Percentiles rank a stretch among this genome's conserved stretches.
Evolutionary conservation across 1,140 invertebrate genomes (phyloP).

Genomic region (Helicoverpa zea): DNA sequence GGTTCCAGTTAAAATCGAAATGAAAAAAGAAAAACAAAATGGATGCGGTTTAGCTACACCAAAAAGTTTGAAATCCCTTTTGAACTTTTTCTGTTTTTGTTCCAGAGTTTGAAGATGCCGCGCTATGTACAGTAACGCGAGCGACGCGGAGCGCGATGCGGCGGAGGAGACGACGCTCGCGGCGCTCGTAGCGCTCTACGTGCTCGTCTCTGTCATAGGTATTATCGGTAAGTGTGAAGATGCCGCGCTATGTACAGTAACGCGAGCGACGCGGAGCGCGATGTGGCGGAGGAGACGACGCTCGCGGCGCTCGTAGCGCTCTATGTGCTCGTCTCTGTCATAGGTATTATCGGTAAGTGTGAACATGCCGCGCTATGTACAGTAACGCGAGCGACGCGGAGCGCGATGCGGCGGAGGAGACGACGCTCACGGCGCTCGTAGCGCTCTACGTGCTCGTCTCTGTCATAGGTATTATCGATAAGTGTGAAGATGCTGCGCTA

Average conservation of each 20-base stretch:
- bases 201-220: constrained; percentile 79
- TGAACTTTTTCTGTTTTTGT: not conserved
- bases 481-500: constrained; percentile 22
- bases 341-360: too few relatives aligned
- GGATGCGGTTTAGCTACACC: too few relatives aligned
- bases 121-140: constrained; percentile 78
- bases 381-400: constrained; percentile 67
- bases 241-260: not conserved
- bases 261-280: not conserved
- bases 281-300: not conserved
- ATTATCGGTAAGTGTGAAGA: constrained; percentile 71
- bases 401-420: constrained; percentile 55
- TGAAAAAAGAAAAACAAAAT: too few relatives aligned
- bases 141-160: constrained; percentile 61
- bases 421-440: constrained; percentile 72
- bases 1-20: too few relatives aligned
- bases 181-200: constrained; percentile 77
- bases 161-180: constrained; percentile 68
- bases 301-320: not conserved
- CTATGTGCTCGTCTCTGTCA: not conserved
- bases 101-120: constrained; percentile 63
- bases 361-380: constrained; percentile 71
- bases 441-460: constrained; percentile 79
- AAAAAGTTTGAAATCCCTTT: too few relatives aligned
- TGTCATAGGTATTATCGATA: constrained; percentile 80